These are phyloP conservation scores for Brachionus rotundiformis DNA, from an alignment of 1,140 invertebrate genomes.

Conservation along the genomic window DNA sequence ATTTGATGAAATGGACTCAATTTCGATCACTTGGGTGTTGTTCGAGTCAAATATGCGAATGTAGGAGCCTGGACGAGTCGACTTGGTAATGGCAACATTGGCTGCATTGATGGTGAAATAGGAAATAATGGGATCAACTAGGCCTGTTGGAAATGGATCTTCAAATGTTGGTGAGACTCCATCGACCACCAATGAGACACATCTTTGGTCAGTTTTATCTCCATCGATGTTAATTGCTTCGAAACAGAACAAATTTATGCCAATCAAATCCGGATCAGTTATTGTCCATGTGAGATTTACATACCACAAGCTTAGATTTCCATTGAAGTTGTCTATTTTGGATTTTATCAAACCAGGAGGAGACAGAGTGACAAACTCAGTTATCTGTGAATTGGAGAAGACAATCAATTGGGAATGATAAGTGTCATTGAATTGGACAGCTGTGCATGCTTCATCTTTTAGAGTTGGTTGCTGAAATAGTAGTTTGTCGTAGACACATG, in stretches of 20 bases:
- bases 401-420: neutral
- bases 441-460: neutral
- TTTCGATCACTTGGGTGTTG: neutral
- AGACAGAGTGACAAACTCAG: neutral
- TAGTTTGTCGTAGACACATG: neutral
- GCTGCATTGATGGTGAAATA: neutral
- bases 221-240: neutral
- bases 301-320: neutral
- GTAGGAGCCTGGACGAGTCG: neutral
- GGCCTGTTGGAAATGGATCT: neutral
- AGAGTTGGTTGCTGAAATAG: neutral
- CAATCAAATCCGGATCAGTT: neutral
- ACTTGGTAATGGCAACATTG: neutral
- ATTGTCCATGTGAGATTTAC: neutral
- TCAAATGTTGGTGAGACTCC: neutral
- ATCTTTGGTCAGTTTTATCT: neutral
- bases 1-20: neutral
- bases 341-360: neutral
- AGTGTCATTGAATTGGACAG: neutral
- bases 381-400: neutral
- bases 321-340: neutral
- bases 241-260: slow-evolving; percentile 6
- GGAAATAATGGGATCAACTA: neutral
- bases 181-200: neutral
- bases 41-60: neutral